Base-by-base conservation (phyloP, 2,113 vertebrate species). In the Dicerorhinus sumatrensis region DNA sequence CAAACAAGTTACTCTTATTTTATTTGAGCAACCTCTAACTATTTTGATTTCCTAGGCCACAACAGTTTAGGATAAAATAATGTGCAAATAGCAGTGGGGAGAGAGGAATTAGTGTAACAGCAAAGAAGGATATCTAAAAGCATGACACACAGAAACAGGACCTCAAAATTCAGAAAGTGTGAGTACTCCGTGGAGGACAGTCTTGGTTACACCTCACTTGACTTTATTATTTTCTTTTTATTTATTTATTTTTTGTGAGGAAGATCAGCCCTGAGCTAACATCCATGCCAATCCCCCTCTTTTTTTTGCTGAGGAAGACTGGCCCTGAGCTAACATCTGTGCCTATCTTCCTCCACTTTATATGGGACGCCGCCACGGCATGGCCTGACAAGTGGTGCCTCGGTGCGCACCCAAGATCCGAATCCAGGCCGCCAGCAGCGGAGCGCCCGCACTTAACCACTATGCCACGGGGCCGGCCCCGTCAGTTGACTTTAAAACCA, bases 11-110 rank as follows among this genome's bases (percentile, higher is more conserved):
- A 80, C 11, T 93, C 23, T 42, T 42, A 48, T 72, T 95, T 96
- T 51, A 90, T 18, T 76, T 94, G 42, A 33, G 31, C 39, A 94
- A 56, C 39, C 21, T 83, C 81, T 89, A 80, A 79, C 31, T 82
- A 84, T 90, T 91, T 93, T 95, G 8, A 93, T 76, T 69, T 96
- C 65, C 62, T 67, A 83, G 20, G 13, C 67, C 54, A 76, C 11
- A n/a, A 46, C 5, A 89, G 29, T 33, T 73, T 73, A 89, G 25
- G 21, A 62, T 46, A 95, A 97, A 96, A 92, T 46, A 90, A 97
- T 54, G 10, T 48, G 56, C 54, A 31, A 36, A 58, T 36, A 65
- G 46, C 17, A 84, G 60, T 21, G 29, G 65, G 8, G 21, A 72
- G 20, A 65, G 46, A 83, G 8, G 8, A 58, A 89, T 48, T 29